Conservation (phyloP, 2,113 vertebrate genomes). For the Megalops atlanticus region DNA sequence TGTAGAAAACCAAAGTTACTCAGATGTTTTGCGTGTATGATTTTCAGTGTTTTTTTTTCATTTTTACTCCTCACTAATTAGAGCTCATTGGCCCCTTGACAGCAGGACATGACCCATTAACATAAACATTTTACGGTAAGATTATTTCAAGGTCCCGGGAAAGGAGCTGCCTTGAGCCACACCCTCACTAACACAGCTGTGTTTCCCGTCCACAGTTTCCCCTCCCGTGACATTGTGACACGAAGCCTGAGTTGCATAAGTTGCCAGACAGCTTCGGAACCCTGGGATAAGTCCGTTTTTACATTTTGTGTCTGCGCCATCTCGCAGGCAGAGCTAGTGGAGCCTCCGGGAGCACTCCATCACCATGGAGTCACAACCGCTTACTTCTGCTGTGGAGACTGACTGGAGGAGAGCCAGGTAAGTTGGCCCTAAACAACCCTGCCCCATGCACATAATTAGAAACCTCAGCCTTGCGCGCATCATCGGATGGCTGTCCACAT, state of each 20-base stretch:
- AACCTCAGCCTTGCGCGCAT: no score
- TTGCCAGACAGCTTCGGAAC: neutral
- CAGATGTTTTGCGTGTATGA: neutral
- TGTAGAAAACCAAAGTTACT: neutral
- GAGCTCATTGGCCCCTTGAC: neutral
- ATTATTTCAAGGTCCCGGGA: neutral
- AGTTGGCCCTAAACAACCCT: neutral
- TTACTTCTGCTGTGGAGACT: slow-evolving; percentile 6
- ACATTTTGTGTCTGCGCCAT: slow-evolving; percentile 5
- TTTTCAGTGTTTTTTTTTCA: neutral
- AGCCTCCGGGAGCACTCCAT: neutral
- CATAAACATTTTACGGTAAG: neutral
- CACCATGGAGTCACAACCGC: neutral
- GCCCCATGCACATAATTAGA: neutral
- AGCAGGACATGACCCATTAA: neutral
- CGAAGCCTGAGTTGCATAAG: neutral
- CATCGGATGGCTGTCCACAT: no score
- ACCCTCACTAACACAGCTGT: neutral
- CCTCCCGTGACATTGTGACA: neutral
- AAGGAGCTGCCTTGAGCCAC: neutral
- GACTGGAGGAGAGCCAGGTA: slow-evolving; percentile 19
- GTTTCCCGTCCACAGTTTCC: neutral
- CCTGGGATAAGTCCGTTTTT: neutral
- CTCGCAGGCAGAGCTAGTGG: neutral
- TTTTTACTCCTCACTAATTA: neutral